phyloP scores from a whole-genome alignment of 2,113 vertebrate species.

The Helogale parvula region DNA sequence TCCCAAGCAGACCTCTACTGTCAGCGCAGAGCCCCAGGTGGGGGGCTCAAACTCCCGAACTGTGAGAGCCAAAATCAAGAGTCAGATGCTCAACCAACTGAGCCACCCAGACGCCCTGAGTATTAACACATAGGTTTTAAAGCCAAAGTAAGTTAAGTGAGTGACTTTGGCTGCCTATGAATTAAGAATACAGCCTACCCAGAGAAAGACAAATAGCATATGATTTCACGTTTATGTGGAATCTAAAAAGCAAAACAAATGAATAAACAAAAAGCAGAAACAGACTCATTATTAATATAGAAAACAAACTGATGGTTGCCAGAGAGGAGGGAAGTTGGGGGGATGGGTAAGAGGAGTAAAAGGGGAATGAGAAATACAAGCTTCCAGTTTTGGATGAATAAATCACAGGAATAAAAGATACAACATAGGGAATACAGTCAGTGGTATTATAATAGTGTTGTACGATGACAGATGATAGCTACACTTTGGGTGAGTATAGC shows the following conservation, averaged over 20 bases:
- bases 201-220: neutral
- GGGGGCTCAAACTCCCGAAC: no score
- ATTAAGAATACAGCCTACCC: conserved; percentile 26
- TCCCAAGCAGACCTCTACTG: no score
- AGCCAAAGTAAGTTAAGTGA: conserved; percentile 33
- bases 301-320: neutral
- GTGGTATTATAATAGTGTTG: neutral
- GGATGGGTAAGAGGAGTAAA: neutral
- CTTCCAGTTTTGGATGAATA: neutral
- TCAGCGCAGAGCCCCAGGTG: no score
- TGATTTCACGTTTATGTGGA: neutral
- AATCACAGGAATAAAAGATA: neutral
- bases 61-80: no score
- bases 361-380: neutral
- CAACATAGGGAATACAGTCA: neutral
- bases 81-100: no score
- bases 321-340: neutral
- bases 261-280: neutral
- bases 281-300: neutral
- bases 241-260: neutral
- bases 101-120: no score
- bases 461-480: neutral
- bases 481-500: neutral
- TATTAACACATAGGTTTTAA: conserved; percentile 10
- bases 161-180: conserved; percentile 16